Percentiles rank a stretch among this genome's conserved stretches.
These are phyloP conservation scores for Sandelia bainsii DNA, from an alignment of 2,797 vertebrate genomes.

Conservation along the genomic window DNA sequence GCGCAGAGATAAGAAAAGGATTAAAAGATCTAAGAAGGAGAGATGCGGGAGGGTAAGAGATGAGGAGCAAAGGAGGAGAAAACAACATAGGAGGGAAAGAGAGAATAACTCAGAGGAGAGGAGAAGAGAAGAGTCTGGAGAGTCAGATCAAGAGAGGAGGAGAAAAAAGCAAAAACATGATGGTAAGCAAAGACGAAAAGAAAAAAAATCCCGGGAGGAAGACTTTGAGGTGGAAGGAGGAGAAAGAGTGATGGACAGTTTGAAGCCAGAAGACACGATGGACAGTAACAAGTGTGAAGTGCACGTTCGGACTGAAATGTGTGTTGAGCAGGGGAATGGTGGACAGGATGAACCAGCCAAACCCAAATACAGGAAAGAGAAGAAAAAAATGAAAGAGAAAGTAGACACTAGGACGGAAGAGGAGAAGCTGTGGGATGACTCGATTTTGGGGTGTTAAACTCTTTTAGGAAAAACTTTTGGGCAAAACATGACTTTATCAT, in stretches of 20 bases:
- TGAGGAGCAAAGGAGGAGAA: slow-evolving; percentile 59
- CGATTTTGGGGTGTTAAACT: slow-evolving; percentile 86
- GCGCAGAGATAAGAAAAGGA: slow-evolving; percentile 56
- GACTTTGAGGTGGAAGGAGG: slow-evolving; percentile 36
- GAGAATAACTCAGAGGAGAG: slow-evolving; percentile 42
- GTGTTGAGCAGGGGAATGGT: slow-evolving; percentile 39
- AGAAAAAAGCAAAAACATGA: slow-evolving; percentile 46
- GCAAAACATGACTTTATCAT: neutral
- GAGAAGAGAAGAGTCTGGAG: slow-evolving; percentile 60
- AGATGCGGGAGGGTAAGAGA: slow-evolving; percentile 47
- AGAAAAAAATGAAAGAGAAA: slow-evolving; percentile 82
- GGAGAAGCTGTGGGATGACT: slow-evolving; percentile 91
- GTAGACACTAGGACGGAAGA: slow-evolving; percentile 87
- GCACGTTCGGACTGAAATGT: slow-evolving; percentile 61
- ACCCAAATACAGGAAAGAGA: slow-evolving; percentile 82
- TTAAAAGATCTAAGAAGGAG: slow-evolving; percentile 48
- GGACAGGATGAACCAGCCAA: slow-evolving; percentile 66
- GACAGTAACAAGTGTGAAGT: slow-evolving; percentile 56
- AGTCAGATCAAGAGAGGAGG: slow-evolving; percentile 45
- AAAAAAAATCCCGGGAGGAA: slow-evolving; percentile 36
- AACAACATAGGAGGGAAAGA: slow-evolving; percentile 41
- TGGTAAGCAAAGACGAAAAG: slow-evolving; percentile 40
- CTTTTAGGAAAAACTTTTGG: neutral
- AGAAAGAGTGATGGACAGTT: slow-evolving; percentile 31
- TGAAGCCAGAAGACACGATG: slow-evolving; percentile 41